Base-by-base conservation (phyloP, 2,797 vertebrate genomes). In the Falco naumanni region DNA sequence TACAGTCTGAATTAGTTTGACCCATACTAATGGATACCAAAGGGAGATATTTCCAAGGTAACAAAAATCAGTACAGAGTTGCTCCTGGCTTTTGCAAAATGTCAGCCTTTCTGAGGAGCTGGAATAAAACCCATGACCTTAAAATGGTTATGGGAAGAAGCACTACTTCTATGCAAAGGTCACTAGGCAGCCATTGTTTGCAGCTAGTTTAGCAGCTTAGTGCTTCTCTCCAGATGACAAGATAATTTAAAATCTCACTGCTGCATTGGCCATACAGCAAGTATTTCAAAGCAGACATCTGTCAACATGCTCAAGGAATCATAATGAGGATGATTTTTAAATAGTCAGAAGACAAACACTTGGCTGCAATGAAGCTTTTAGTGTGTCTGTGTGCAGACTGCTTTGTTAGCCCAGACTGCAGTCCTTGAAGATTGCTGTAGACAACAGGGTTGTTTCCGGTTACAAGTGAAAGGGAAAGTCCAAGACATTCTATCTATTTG, bases 1-100 rank as follows among this genome's bases (percentile, higher is more conserved):
- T 78, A 63, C 33, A 84, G 41, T 37, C 57, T 91, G 87, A 84
- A 93, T 88, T 95, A 95, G 70, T 87, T 68, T 94, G 82, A 94
- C 39, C 66, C 72, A 33, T 69, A 33, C 47, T 96, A 97, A 96
- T 94, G 69, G 90, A 82, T 61, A 93, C 87, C 56, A 90, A 90
- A 91, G 89, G 93, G 93, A 96, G 61, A 76, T 61, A 96, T 96
- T 95, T 96, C 84, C 76, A 89, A 77, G 81, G 89, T 66, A 95
- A 95, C 74, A 85, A 88, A 94, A 96, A 77, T 71, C 34, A 10
- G 51, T 71, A 48, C n/a, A 29, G 72, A 81, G 63, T 89, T 97
- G 76, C 75, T 94, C 50, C 78, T 94, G 91, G 83, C 81, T 97
- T 94, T 92, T 75, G 33, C 53, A 68, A 97, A 97, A 97, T 97